Evolutionary conservation across 2,888 invertebrate genomes (phyloP).

Genomic region (Anoncus sp.): DNA sequence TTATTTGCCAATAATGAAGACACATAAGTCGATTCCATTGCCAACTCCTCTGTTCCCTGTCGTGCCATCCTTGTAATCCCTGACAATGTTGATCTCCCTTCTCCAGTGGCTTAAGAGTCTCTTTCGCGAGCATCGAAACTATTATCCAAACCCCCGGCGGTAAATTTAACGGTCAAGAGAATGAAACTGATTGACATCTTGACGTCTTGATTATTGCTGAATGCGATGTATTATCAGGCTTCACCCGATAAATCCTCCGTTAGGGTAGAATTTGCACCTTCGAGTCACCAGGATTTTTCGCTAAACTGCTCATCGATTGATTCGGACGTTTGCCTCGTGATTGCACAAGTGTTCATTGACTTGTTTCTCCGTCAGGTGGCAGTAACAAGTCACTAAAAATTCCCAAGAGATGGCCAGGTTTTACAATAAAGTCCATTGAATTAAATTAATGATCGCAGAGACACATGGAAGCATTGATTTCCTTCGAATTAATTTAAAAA

Average conservation of each 20-base stretch:
- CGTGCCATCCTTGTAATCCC: conserved; percentile 28
- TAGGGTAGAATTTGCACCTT: conserved; percentile 9
- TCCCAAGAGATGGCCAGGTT: not conserved
- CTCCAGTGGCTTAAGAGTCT: not conserved
- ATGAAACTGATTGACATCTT: conserved; percentile 28
- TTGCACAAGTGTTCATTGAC: not conserved
- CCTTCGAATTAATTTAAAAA: too few relatives aligned
- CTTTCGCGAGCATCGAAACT: conserved; percentile 1
- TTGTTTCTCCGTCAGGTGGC: not conserved
- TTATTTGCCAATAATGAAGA: conserved; percentile 7
- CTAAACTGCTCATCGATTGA: conserved; percentile 15
- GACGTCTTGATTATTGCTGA: conserved; percentile 24
- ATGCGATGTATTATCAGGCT: conserved; percentile 26
- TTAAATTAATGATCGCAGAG: too few relatives aligned
- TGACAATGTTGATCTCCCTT: conserved; percentile 20
- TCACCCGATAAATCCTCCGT: conserved; percentile 6
- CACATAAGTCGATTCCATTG: conserved; percentile 23
- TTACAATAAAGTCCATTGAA: not conserved
- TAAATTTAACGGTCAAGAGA: conserved; percentile 31
- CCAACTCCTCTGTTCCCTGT: conserved; percentile 1
- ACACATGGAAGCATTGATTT: too few relatives aligned
- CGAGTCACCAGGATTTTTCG: conserved; percentile 1
- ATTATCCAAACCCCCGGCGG: not conserved
- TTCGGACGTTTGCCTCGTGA: not conserved
- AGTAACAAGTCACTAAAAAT: not conserved